A percentile compares a stretch with the other conserved stretches of the same genome.
Conservation (phyloP, 2,797 vertebrate genomes). For the Hippocampus kuda region DNA sequence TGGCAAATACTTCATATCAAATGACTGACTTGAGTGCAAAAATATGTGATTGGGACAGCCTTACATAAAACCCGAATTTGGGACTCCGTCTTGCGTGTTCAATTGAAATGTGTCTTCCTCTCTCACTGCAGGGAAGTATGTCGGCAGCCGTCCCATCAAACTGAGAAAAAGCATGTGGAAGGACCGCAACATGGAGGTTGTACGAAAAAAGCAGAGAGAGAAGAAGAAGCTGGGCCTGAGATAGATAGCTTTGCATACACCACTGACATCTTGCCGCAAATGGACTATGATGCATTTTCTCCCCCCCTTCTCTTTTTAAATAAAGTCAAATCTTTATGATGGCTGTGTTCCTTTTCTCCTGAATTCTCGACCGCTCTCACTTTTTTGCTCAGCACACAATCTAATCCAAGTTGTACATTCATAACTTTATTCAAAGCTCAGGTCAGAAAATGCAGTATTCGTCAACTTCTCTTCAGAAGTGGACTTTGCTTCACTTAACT, state of each 20-base stretch:
- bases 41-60: too few species aligned
- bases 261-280: background rate
- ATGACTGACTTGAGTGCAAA: too few species aligned
- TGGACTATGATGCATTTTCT: background rate
- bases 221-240: constrained; percentile 87
- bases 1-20: too few species aligned
- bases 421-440: background rate
- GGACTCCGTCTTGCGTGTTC: background rate
- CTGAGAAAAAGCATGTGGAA: constrained; percentile 90
- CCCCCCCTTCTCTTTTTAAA: background rate
- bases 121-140: constrained; percentile 74
- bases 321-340: background rate
- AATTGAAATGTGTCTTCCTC: background rate
- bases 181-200: constrained; percentile 83
- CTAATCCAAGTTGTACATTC: background rate
- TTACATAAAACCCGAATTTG: background rate
- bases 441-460: too few species aligned
- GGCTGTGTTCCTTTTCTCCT: background rate
- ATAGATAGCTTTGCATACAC: constrained; percentile 44
- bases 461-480: background rate
- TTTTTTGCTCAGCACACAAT: background rate
- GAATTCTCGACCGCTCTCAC: background rate
- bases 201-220: constrained; percentile 88
- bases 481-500: background rate
- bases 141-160: constrained; percentile 87